Conservation (phyloP, 1,140 invertebrate genomes). For the Trigoniulus corallinus region DNA sequence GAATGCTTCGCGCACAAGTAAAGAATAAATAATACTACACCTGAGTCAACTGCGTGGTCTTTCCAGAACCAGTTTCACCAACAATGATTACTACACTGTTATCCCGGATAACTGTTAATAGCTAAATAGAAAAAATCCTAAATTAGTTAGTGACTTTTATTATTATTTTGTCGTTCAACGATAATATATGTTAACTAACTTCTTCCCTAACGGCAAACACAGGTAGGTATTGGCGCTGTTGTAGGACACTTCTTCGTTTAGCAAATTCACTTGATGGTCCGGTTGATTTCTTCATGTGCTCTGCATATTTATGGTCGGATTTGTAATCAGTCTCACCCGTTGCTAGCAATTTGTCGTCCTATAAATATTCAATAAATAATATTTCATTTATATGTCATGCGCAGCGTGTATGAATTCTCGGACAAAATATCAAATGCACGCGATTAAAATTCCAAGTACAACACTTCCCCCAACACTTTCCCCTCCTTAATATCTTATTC, state of each 20-base stretch:
- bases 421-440: no score
- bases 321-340: constrained; percentile 55
- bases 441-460: no score
- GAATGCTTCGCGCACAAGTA: no score
- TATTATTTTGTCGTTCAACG: not conserved
- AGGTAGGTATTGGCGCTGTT: constrained; percentile 84
- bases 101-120: constrained; percentile 83
- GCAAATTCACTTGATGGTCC: constrained; percentile 78
- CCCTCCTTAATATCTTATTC: no score
- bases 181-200: constrained; percentile 19
- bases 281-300: constrained; percentile 60
- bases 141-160: constrained; percentile 4
- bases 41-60: constrained; percentile 97
- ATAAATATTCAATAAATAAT: constrained; percentile 1
- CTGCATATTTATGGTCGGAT: constrained; percentile 87
- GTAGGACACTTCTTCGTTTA: constrained; percentile 61
- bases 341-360: constrained; percentile 34
- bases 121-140: constrained; percentile 14
- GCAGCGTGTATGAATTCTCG: not conserved
- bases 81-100: constrained; percentile 93
- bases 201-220: constrained; percentile 92
- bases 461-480: no score
- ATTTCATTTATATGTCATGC: not conserved
- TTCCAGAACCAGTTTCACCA: constrained; percentile 96
- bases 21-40: constrained; percentile 12